Evolutionary conservation across 2,888 invertebrate species (phyloP), one percentile per base, ranked within the genome.

Genomic region (Drosophila meridionalis): DNA sequence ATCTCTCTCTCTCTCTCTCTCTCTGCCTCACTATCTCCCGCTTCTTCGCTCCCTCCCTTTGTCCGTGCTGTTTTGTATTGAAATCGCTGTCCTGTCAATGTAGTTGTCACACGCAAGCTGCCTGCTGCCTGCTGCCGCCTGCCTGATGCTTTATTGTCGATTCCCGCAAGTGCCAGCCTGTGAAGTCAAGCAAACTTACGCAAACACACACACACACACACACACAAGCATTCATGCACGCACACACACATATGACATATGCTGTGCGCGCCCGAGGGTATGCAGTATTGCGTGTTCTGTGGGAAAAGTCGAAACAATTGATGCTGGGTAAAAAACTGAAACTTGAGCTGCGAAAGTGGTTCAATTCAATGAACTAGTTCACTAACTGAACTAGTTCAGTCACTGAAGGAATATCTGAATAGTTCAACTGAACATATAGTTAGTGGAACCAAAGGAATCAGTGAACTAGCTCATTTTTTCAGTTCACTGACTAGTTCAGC

Each of bases 11-110:
- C 28, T 34, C 32, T 0, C n/a, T 8, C 14, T 1, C 11, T 2
- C 45, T 4, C 32, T 11, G 20, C 3, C 14, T 30, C 9, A 1
- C 47, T 47, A 48, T 9, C 32, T 0, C 9, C 7, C 40, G 6
- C 28, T 14, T 20, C 3, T 12, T 40, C 14, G 0, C 38, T 30
- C n/a, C 1, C 28, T 12, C 57, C 32, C 6, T 42, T 43, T 42
- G 7, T 42, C n/a, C 34, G 26, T 30, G 28, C 38, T 30, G 48
- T 38, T 32, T 62, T 26, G 52, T 67, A 60, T 70, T 78, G 63
- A 82, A 81, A 78, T 78, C 67, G 70, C 57, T 79, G 81, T 69
- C 47, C 68, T 74, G 67, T 74, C 78, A 74, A 82, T 82, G 70
- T 74, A 70, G 70, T 74, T 74, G 82, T 74, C 74, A 78, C 62